A percentile compares a stretch with the other conserved stretches of the same genome.
Conservation (phyloP, 2,888 invertebrate genomes). For the Parnassius glacialis region DNA sequence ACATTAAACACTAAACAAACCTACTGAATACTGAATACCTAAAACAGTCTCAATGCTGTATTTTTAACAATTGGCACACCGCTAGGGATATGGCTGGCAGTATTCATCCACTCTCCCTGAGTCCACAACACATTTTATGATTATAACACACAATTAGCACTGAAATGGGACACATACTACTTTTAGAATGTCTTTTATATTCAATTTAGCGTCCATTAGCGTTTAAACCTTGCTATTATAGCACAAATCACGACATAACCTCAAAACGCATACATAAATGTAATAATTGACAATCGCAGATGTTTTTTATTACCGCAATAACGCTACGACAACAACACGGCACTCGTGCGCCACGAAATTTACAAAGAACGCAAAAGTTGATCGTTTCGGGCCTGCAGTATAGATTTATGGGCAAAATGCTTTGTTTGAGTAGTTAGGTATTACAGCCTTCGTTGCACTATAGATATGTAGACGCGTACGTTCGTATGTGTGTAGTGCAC, state of each 20-base stretch:
- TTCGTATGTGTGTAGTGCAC: slow-evolving; percentile 58
- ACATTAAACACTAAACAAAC: slow-evolving; percentile 22
- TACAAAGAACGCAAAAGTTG: slow-evolving; percentile 61
- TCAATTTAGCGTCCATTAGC: slow-evolving; percentile 30
- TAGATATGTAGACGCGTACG: slow-evolving; percentile 63
- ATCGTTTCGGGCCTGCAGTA: slow-evolving; percentile 54
- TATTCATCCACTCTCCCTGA: slow-evolving; percentile 41
- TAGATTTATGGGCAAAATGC: slow-evolving; percentile 73
- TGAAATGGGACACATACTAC: slow-evolving; percentile 30
- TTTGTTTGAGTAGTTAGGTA: slow-evolving; percentile 77
- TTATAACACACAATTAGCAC: slow-evolving; percentile 45
- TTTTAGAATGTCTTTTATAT: slow-evolving; percentile 30
- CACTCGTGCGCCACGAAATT: slow-evolving; percentile 50
- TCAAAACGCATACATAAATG: slow-evolving; percentile 68
- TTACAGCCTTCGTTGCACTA: slow-evolving; percentile 74
- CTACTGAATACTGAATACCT: background rate
- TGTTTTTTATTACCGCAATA: slow-evolving; percentile 60
- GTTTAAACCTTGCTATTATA: slow-evolving; percentile 39
- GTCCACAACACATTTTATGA: slow-evolving; percentile 42
- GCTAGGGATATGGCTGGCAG: slow-evolving; percentile 30
- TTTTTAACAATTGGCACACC: slow-evolving; percentile 24
- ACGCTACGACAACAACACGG: slow-evolving; percentile 59
- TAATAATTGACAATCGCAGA: slow-evolving; percentile 65
- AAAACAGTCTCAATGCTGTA: slow-evolving; percentile 5
- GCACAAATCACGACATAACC: slow-evolving; percentile 69